These are phyloP conservation scores for Brachyalestes nurse DNA, from an alignment of 2,797 vertebrate species.

Conservation along the genomic window DNA sequence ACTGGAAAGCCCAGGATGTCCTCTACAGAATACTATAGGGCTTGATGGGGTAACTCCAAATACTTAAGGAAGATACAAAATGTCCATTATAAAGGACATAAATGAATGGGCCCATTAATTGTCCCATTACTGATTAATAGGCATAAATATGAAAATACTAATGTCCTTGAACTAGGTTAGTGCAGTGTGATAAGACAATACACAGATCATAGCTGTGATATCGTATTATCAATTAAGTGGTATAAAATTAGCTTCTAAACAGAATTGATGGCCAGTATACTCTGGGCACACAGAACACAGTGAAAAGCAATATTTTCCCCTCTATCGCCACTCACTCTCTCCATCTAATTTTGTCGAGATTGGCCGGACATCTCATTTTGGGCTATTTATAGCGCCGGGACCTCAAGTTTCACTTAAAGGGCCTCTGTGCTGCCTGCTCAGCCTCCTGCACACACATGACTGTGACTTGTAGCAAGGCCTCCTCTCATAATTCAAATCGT, in stretches of 20 bases:
- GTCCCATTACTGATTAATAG: slow-evolving; percentile 32
- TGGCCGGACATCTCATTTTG: slow-evolving; percentile 37
- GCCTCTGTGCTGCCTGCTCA: slow-evolving; percentile 18
- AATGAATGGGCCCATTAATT: background rate
- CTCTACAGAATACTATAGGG: too few species aligned
- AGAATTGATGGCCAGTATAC: background rate
- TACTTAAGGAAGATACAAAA: too few species aligned
- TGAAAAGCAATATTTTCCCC: slow-evolving; percentile 32
- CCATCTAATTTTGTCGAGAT: slow-evolving; percentile 36
- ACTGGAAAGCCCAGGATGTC: too few species aligned
- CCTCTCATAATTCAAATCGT: background rate
- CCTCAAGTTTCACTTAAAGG: slow-evolving; percentile 42
- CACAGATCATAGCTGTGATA: background rate
- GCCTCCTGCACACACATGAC: slow-evolving; percentile 23
- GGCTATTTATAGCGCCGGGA: slow-evolving; percentile 47
- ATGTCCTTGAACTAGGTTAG: background rate
- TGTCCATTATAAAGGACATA: too few species aligned
- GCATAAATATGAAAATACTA: background rate
- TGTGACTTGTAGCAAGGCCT: background rate
- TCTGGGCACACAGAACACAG: background rate
- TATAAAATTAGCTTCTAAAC: slow-evolving; percentile 21
- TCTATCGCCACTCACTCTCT: slow-evolving; percentile 16
- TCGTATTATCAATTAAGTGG: background rate
- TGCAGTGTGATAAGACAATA: background rate
- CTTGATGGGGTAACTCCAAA: too few species aligned